phyloP scores from a whole-genome alignment of 2,113 vertebrate species.

The Neodon shergylaensis region DNA sequence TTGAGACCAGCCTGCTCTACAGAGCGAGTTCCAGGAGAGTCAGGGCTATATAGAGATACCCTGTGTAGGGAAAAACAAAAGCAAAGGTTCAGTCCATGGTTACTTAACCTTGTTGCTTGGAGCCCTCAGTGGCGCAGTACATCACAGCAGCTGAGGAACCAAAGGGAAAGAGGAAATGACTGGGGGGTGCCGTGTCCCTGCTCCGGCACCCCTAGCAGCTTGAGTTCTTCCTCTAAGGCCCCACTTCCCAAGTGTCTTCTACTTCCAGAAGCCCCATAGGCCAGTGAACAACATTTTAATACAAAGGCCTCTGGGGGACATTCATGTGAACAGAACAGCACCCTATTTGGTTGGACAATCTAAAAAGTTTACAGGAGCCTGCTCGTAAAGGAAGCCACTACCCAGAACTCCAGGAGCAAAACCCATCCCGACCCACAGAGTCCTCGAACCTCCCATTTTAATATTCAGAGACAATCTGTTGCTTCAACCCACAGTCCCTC shows the following conservation, averaged over 20 bases:
- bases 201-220: not conserved
- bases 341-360: not conserved
- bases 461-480: not conserved
- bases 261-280: not conserved
- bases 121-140: not conserved
- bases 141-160: not conserved
- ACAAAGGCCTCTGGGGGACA: no score
- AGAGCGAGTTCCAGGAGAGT: not conserved
- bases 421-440: not conserved
- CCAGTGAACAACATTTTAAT: not conserved
- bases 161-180: not conserved
- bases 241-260: no score
- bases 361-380: not conserved
- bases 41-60: not conserved
- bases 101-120: no score
- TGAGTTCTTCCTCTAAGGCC: no score
- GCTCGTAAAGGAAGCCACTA: not conserved
- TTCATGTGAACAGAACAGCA: not conserved
- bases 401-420: not conserved
- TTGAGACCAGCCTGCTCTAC: rapidly evolving
- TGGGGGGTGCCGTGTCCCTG: not conserved
- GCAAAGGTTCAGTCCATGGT: not conserved
- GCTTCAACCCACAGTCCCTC: not conserved
- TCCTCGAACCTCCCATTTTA: not conserved
- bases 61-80: not conserved